phyloP scores from a whole-genome alignment of 2,888 invertebrate genomes.

The Suillia variegata region DNA sequence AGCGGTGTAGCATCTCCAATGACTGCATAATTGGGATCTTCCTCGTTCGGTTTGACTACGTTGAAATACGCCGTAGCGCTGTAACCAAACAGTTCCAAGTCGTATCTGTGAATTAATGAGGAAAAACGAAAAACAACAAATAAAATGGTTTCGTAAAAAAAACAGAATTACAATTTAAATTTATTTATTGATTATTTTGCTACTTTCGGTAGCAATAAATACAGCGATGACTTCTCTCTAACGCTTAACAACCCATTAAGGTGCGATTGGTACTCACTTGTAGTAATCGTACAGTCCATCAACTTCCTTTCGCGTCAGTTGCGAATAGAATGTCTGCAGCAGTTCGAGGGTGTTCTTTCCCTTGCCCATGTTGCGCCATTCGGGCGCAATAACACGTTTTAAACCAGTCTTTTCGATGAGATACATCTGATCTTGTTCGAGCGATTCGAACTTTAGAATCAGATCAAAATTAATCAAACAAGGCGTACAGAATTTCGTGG shows the following conservation, averaged over 20 bases:
- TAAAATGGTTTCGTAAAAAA: background rate
- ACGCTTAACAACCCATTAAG: too few species aligned
- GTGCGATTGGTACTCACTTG: slow-evolving; percentile 63
- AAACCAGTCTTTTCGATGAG: slow-evolving; percentile 78
- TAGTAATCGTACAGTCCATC: slow-evolving; percentile 80
- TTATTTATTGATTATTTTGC: background rate
- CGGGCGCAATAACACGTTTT: slow-evolving; percentile 77
- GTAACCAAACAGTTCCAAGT: slow-evolving; percentile 88
- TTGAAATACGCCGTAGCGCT: slow-evolving; percentile 66
- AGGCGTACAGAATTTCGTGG: slow-evolving; percentile 82
- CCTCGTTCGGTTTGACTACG: slow-evolving; percentile 18
- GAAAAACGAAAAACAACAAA: slow-evolving; percentile 23
- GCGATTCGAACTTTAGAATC: slow-evolving; percentile 81
- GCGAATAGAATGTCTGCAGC: slow-evolving; percentile 76
- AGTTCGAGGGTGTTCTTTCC: slow-evolving; percentile 76
- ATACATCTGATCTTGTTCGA: slow-evolving; percentile 82
- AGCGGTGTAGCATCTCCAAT: slow-evolving; percentile 9
- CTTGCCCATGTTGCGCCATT: slow-evolving; percentile 82
- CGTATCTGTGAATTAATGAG: slow-evolving; percentile 68
- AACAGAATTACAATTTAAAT: background rate
- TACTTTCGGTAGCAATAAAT: too few species aligned
- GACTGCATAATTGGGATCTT: slow-evolving; percentile 21
- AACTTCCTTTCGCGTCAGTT: slow-evolving; percentile 75
- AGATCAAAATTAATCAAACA: slow-evolving; percentile 83
- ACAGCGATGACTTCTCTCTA: background rate